A percentile compares a stretch with the other conserved stretches of the same genome.
These are phyloP conservation scores for Prosopocoilus inquinatus DNA, from an alignment of 2,888 invertebrate species.

Conservation along the genomic window DNA sequence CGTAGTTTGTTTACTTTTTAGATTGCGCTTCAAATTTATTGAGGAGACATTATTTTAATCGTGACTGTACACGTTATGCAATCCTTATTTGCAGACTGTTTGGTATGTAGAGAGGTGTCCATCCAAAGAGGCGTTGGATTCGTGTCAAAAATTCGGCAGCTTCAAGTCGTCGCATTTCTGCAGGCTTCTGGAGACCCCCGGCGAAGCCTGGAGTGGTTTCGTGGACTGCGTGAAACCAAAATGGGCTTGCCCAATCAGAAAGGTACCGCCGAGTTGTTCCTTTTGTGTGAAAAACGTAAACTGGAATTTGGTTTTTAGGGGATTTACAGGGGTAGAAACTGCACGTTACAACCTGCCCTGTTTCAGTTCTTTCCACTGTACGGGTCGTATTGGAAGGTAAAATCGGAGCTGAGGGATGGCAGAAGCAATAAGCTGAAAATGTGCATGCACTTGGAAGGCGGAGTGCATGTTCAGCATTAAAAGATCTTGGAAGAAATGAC, in stretches of 20 bases:
- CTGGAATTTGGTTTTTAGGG: conserved; percentile 4
- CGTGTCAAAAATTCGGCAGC: conserved; percentile 14
- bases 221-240: conserved; percentile 13
- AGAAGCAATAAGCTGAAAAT: conserved; percentile 7
- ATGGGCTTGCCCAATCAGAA: conserved; percentile 16
- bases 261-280: conserved; percentile 9
- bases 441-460: conserved; percentile 13
- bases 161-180: conserved; percentile 16
- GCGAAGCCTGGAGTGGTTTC: conserved; percentile 13
- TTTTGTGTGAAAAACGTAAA: not conserved
- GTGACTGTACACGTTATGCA: no score
- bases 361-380: conserved; percentile 16
- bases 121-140: conserved; percentile 14
- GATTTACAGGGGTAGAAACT: conserved; percentile 14
- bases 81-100: conserved; percentile 8
- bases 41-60: not conserved
- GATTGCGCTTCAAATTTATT: no score
- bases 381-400: conserved; percentile 21
- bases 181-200: conserved; percentile 1
- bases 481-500: no score
- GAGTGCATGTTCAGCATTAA: conserved; percentile 8
- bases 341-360: conserved; percentile 7
- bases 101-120: conserved; percentile 19
- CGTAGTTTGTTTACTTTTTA: no score
- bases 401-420: conserved; percentile 13